Percentiles rank a stretch among this genome's conserved stretches.
Evolutionary conservation across 1,140 invertebrate species (phyloP).

Genomic region (Trialeurodes vaporariorum): DNA sequence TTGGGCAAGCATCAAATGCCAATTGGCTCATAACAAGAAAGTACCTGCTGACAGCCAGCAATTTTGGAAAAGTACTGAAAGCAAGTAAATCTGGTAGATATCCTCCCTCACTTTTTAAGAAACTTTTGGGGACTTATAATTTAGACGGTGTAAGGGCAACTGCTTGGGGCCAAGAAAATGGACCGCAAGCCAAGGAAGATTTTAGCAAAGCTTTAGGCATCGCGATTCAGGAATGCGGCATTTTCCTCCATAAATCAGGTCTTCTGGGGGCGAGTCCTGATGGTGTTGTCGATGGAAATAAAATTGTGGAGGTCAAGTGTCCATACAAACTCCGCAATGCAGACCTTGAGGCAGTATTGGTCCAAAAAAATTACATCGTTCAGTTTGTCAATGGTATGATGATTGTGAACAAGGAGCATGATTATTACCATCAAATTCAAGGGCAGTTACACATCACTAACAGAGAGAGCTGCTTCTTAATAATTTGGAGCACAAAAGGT

Average conservation of each 20-base stretch:
- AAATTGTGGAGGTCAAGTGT: constrained; percentile 6
- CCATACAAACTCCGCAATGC: constrained; percentile 3
- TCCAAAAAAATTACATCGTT: constrained; percentile 1
- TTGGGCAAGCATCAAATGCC: constrained; percentile 2
- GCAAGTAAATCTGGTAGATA: not conserved
- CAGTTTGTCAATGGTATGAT: not conserved
- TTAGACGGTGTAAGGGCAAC: constrained; percentile 6
- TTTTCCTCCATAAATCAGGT: not conserved
- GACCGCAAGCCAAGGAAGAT: not conserved
- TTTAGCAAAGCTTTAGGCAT: not conserved
- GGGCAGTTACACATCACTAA: constrained; percentile 8
- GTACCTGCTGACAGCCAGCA: not conserved
- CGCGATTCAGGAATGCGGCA: not conserved
- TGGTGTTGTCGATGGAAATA: not conserved
- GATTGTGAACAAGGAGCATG: not conserved
- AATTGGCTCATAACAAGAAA: not conserved
- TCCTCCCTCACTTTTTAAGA: constrained; percentile 5
- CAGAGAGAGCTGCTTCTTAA: not conserved
- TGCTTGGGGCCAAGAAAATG: constrained; percentile 7
- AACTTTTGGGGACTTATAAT: constrained; percentile 2
- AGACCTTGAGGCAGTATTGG: not conserved
- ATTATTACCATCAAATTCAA: constrained; percentile 13
- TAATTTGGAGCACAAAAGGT: constrained; percentile 5
- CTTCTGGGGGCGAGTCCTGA: not conserved
- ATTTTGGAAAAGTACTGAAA: constrained; percentile 1